Evolutionary conservation across 2,888 invertebrate species (phyloP).

Genomic region (Melanostoma scalare): DNA sequence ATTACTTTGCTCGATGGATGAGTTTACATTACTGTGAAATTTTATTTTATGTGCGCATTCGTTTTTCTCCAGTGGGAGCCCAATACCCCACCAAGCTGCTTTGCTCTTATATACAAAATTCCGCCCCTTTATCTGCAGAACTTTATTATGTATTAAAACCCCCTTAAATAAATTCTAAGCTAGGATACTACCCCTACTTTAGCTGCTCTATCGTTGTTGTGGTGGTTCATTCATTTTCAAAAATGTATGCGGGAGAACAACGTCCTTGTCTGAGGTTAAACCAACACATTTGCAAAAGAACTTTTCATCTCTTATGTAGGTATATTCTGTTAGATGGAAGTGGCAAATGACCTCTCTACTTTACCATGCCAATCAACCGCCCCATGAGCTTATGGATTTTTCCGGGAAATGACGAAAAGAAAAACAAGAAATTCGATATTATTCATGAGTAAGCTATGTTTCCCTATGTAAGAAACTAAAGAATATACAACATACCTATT

Average conservation of each 20-base stretch:
- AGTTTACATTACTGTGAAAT: constrained; percentile 54
- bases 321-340: constrained; percentile 18
- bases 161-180: constrained; percentile 41
- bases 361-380: constrained; percentile 60
- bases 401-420: constrained; percentile 50
- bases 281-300: constrained; percentile 41
- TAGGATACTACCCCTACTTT: constrained; percentile 46
- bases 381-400: constrained; percentile 60
- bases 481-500: background rate
- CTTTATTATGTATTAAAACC: constrained; percentile 18
- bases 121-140: constrained; percentile 46
- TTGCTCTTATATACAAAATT: background rate
- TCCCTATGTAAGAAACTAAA: background rate
- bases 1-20: constrained; percentile 60
- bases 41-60: constrained; percentile 44
- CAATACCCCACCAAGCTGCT: constrained; percentile 34
- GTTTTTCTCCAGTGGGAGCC: constrained; percentile 20
- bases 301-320: background rate
- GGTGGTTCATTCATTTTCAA: constrained; percentile 65
- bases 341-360: constrained; percentile 46
- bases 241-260: constrained; percentile 37
- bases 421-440: constrained; percentile 63
- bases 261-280: constrained; percentile 73
- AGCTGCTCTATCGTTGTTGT: background rate
- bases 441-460: constrained; percentile 66